Conservation (phyloP, 2,888 invertebrate species). For the Volucella bombylans region DNA sequence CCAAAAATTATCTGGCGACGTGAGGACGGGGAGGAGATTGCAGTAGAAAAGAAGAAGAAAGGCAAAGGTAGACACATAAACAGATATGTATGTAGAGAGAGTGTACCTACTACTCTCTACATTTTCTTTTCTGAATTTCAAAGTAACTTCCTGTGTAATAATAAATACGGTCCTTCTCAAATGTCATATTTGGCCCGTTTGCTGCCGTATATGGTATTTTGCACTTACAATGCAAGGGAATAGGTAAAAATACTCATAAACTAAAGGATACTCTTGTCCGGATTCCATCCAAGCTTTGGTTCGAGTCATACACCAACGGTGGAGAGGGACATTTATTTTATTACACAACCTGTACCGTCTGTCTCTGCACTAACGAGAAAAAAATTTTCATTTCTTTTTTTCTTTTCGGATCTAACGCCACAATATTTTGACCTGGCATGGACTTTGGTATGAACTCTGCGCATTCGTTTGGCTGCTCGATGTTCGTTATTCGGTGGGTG, state of each 20-base stretch:
- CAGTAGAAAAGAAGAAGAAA: conserved; percentile 92
- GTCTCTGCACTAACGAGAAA: conserved; percentile 63
- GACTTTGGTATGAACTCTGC: conserved; percentile 44
- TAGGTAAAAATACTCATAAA: conserved; percentile 46
- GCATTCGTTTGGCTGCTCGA: conserved; percentile 34
- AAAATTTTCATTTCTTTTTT: conserved; percentile 58
- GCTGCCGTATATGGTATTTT: conserved; percentile 27
- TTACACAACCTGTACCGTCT: conserved; percentile 64
- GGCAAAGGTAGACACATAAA: conserved; percentile 84
- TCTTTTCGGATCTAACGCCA: conserved; percentile 33
- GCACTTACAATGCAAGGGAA: not conserved
- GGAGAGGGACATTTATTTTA: conserved; percentile 65
- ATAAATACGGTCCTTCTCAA: conserved; percentile 57
- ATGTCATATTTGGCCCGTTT: conserved; percentile 75
- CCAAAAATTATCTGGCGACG: conserved; percentile 97
- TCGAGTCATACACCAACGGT: conserved; percentile 12
- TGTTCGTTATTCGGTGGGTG: conserved; percentile 33
- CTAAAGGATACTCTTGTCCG: conserved; percentile 46
- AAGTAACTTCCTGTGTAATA: conserved; percentile 31
- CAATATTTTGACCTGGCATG: conserved; percentile 67
- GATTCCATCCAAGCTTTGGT: not conserved
- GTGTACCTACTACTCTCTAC: no score
- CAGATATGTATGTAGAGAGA: no score
- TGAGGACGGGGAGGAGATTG: conserved; percentile 94
- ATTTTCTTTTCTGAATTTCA: no score